These are phyloP conservation scores for Andricus quercusramuli DNA, from an alignment of 2,888 invertebrate genomes.

Conservation along the genomic window DNA sequence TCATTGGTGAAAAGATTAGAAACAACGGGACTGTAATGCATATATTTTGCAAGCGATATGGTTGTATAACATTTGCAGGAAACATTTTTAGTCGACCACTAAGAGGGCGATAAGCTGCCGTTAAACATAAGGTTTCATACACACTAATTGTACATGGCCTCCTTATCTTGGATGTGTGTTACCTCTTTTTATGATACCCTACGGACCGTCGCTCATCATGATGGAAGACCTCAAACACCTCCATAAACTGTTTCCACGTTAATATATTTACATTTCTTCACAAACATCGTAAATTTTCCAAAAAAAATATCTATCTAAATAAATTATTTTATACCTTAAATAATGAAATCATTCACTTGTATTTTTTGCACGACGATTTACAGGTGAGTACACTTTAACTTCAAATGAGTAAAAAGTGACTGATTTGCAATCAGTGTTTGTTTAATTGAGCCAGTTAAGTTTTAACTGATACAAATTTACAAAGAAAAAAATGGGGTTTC, in stretches of 20 bases:
- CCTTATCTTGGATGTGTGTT: constrained; percentile 16
- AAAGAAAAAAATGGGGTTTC: no score
- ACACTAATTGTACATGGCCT: background rate
- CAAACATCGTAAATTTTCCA: background rate
- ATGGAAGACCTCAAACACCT: background rate
- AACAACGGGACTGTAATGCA: constrained; percentile 13
- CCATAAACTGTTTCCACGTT: background rate
- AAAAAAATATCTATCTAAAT: background rate
- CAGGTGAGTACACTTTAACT: no score
- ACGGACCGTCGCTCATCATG: background rate
- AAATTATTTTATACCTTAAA: background rate
- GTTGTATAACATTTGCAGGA: background rate
- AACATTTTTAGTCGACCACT: constrained; percentile 26
- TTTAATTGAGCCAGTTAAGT: no score
- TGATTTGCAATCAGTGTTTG: no score
- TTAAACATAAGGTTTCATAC: background rate
- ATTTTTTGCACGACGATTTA: no score
- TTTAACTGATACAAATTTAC: no score
- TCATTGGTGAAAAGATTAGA: constrained; percentile 20
- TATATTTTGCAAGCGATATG: constrained; percentile 34
- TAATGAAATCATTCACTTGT: no score
- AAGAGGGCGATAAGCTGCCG: constrained; percentile 23
- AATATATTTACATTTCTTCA: background rate
- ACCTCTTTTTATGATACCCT: constrained; percentile 17
- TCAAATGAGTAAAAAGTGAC: no score